Evolutionary conservation across 2,797 vertebrate species (phyloP).

Genomic region (Schizothorax lantsangensis): DNA sequence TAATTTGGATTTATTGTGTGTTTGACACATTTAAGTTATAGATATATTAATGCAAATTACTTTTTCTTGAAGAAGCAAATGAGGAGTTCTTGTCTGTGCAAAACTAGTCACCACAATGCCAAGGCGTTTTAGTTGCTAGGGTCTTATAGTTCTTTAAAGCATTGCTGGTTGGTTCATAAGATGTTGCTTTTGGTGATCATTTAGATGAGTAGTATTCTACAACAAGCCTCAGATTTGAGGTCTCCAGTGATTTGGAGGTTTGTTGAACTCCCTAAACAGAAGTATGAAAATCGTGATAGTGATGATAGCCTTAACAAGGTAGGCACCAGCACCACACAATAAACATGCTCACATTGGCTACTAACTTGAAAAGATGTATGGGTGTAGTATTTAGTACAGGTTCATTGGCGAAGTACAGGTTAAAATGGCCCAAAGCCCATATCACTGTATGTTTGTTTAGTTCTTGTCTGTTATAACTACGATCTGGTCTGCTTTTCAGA

Average conservation of each 20-base stretch:
- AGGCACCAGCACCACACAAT: not conserved
- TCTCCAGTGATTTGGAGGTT: not conserved
- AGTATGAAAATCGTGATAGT: not conserved
- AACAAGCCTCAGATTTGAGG: not conserved
- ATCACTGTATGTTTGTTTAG: not conserved
- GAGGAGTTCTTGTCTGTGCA: not conserved
- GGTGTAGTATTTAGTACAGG: not conserved
- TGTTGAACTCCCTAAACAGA: not conserved
- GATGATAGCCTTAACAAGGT: not conserved
- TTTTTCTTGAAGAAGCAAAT: not conserved
- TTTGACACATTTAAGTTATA: not conserved
- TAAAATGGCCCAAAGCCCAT: not conserved
- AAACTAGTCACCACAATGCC: not conserved
- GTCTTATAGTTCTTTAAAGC: not conserved
- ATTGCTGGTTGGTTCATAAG: not conserved
- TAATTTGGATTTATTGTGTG: not conserved
- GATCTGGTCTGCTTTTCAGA: slow-evolving; percentile 14
- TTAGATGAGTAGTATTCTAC: not conserved
- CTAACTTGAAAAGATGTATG: not conserved
- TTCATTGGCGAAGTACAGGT: not conserved
- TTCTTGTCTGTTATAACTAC: not conserved
- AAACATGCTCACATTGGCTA: not conserved
- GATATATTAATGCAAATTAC: not conserved
- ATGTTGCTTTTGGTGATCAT: not conserved
- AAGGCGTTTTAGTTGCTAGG: not conserved